A percentile compares a stretch with the other conserved stretches of the same genome.
phyloP scores from a whole-genome alignment of 2,888 invertebrate genomes.

The Campoplex nolae region DNA sequence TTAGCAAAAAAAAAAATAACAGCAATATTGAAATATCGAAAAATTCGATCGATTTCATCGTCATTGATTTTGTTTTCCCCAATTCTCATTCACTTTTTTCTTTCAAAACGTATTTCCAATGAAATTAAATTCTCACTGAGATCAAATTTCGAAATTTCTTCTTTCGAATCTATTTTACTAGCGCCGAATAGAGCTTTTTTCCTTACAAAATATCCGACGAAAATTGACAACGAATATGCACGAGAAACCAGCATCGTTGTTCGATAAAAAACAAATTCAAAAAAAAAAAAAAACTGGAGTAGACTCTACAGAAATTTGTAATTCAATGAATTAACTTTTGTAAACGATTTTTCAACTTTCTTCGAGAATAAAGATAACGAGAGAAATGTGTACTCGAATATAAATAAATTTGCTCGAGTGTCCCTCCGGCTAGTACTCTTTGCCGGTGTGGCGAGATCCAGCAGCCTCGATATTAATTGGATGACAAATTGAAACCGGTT shows the following conservation, averaged over 20 bases:
- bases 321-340: not conserved
- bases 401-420: constrained; percentile 57
- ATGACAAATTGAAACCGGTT: constrained; percentile 74
- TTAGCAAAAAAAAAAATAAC: not conserved
- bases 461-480: constrained; percentile 71
- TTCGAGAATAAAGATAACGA: constrained; percentile 24
- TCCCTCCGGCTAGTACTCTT: constrained; percentile 37
- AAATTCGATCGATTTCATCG: not conserved
- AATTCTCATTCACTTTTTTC: not conserved
- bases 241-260: no score
- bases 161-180: no score
- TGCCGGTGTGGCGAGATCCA: constrained; percentile 57
- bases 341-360: constrained; percentile 1
- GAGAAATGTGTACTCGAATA: constrained; percentile 45
- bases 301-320: not conserved
- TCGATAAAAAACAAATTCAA: not conserved
- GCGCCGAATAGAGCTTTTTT: no score
- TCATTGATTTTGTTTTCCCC: not conserved
- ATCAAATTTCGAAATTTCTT: not conserved
- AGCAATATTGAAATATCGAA: not conserved
- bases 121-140: not conserved
- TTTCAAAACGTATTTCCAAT: not conserved
- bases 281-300: not conserved
- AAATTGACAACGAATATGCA: not conserved
- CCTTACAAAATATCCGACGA: not conserved